A percentile compares a stretch with the other conserved stretches of the same genome.
Conservation (phyloP, 1,140 invertebrate genomes). For the Cyphomyrmex costatus region DNA sequence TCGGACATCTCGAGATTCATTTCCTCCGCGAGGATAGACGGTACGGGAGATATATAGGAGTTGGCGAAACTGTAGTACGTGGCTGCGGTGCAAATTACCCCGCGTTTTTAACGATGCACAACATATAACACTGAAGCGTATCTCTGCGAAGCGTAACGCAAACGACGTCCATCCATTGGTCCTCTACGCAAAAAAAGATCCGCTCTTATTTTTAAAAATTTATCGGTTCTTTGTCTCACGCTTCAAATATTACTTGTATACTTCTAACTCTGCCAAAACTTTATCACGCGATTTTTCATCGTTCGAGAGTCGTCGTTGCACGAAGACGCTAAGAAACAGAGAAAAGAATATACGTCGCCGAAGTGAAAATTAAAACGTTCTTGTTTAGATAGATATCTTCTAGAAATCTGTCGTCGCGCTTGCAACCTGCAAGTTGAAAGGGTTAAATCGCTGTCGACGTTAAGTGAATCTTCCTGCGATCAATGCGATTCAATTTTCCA, state of each 20-base stretch:
- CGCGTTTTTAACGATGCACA: conserved; percentile 3
- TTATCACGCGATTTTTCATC: conserved; percentile 43
- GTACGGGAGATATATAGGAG: conserved; percentile 20
- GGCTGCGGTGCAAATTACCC: not conserved
- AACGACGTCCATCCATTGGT: not conserved
- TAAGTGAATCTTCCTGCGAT: conserved; percentile 57
- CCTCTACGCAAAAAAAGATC: not conserved
- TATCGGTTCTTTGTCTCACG: conserved; percentile 4
- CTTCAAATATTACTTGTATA: not conserved
- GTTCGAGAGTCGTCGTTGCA: not conserved
- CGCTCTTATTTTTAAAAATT: conserved; percentile 8
- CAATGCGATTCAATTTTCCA: conserved; percentile 63
- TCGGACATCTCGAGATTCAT: conserved; percentile 56
- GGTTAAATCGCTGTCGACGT: conserved; percentile 59
- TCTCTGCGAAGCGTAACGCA: not conserved
- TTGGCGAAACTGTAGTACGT: conserved; percentile 16
- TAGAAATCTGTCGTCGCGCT: not conserved
- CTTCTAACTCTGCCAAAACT: conserved; percentile 4
- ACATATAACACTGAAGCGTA: not conserved
- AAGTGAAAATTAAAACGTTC: conserved; percentile 32
- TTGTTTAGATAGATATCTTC: conserved; percentile 5
- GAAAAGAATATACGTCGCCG: not conserved
- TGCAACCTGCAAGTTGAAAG: conserved; percentile 6
- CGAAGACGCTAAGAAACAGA: not conserved
- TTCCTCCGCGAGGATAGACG: conserved; percentile 13